Evolutionary conservation across 2,888 invertebrate species (phyloP).

Genomic region (Latrodectus elegans): DNA sequence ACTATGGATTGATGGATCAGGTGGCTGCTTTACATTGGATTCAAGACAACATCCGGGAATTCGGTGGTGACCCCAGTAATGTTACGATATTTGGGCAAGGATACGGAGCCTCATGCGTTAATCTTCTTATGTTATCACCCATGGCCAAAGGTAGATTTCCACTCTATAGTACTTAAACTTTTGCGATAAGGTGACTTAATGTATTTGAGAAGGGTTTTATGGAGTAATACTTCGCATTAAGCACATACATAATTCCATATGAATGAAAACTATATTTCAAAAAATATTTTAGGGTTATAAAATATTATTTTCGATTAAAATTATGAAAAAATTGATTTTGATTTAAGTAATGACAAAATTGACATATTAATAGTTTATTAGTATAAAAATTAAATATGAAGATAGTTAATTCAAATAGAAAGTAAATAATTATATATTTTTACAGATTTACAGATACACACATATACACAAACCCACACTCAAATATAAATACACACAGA

Average conservation of each 20-base stretch:
- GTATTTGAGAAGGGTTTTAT: neutral
- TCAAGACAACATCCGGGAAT: constrained; percentile 93
- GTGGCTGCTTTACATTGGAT: constrained; percentile 98
- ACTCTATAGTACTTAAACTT: too few species aligned
- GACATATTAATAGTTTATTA: neutral
- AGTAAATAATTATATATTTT: neutral
- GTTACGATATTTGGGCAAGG: constrained; percentile 97
- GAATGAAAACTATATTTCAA: too few species aligned
- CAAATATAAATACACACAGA: neutral
- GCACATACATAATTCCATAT: too few species aligned
- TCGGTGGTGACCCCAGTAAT: constrained; percentile 94
- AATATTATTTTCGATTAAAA: neutral
- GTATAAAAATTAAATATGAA: neutral
- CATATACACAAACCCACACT: neutral
- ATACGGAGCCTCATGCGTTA: constrained; percentile 96
- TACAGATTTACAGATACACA: neutral
- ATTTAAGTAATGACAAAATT: neutral
- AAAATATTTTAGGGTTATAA: neutral
- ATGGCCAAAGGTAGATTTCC: constrained; percentile 87
- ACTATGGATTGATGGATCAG: constrained; percentile 98
- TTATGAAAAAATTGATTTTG: neutral
- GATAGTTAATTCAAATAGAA: neutral
- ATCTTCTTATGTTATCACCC: constrained; percentile 97
- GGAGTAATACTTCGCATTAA: neutral
- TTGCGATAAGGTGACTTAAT: neutral